Evolutionary conservation across 1,140 invertebrate species (phyloP).

Genomic region (Chrysoperla carnea): DNA sequence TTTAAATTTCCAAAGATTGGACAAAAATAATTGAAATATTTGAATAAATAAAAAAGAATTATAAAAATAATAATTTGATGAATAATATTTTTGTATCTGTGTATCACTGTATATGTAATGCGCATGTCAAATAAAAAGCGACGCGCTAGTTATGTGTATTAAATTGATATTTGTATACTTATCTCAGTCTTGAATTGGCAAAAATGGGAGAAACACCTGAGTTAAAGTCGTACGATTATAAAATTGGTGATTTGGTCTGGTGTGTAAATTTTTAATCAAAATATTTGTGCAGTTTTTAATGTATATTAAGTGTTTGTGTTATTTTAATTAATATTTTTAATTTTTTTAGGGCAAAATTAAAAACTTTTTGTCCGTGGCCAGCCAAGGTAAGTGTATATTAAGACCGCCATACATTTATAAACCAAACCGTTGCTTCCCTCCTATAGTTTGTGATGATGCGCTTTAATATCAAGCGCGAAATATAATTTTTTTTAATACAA

Average conservation of each 20-base stretch:
- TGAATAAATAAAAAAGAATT: too few relatives aligned
- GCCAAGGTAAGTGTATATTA: slow-evolving; percentile 60
- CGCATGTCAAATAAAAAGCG: too few relatives aligned
- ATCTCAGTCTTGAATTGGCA: too few relatives aligned
- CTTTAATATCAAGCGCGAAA: not conserved
- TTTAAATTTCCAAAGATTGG: too few relatives aligned
- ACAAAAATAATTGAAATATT: too few relatives aligned
- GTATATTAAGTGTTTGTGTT: not conserved
- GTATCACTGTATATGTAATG: too few relatives aligned
- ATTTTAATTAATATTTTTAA: too few relatives aligned
- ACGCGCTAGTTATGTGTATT: too few relatives aligned
- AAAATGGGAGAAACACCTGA: too few relatives aligned
- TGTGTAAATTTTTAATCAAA: not conserved
- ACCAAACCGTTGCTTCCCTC: not conserved
- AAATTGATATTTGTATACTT: too few relatives aligned
- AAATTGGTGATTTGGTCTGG: not conserved
- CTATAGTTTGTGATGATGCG: not conserved
- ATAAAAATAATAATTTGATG: too few relatives aligned
- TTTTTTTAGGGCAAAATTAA: slow-evolving; percentile 85
- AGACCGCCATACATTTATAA: slow-evolving; percentile 9
- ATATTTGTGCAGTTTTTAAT: not conserved
- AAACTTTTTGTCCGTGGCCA: slow-evolving; percentile 85
- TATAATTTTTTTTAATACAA: not conserved
- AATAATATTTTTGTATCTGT: too few relatives aligned
- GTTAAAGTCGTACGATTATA: not conserved